Evolutionary conservation across 1,140 invertebrate species (phyloP).

Genomic region (Aphis craccivora): DNA sequence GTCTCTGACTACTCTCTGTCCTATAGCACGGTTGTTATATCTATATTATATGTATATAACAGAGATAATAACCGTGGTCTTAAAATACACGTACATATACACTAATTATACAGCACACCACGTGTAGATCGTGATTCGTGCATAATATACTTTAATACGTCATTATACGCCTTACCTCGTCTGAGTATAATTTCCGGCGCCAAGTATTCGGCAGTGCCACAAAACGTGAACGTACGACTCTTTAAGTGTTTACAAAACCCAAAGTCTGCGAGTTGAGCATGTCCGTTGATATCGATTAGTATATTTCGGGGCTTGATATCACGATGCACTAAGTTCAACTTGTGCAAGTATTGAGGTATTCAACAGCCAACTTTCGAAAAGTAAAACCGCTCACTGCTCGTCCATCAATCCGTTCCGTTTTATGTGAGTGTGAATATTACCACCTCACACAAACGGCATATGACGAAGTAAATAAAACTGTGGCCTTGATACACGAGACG

Average conservation of each 20-base stretch:
- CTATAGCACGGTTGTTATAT: too few relatives aligned
- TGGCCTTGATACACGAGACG: constrained; percentile 87
- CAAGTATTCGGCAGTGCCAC: constrained; percentile 84
- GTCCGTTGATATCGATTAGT: constrained; percentile 64
- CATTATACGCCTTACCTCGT: neutral
- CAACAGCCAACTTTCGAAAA: constrained; percentile 73
- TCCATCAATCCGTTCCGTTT: constrained; percentile 66
- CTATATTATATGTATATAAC: too few relatives aligned
- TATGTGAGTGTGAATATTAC: constrained; percentile 84
- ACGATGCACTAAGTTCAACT: constrained; percentile 74
- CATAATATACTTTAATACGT: neutral
- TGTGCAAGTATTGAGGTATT: constrained; percentile 81
- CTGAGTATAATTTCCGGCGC: constrained; percentile 75
- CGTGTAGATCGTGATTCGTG: neutral
- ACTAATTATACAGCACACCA: too few relatives aligned
- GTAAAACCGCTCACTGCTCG: constrained; percentile 66
- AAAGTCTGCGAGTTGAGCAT: constrained; percentile 60
- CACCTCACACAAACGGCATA: constrained; percentile 81
- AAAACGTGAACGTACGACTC: constrained; percentile 69
- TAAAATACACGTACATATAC: too few relatives aligned
- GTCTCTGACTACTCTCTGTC: too few relatives aligned
- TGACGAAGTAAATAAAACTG: constrained; percentile 82
- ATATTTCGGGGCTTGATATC: constrained; percentile 83
- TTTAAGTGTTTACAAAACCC: constrained; percentile 63
- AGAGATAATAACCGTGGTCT: too few relatives aligned